Conservation (phyloP, 2,797 vertebrate species). For the Karalla daura region DNA sequence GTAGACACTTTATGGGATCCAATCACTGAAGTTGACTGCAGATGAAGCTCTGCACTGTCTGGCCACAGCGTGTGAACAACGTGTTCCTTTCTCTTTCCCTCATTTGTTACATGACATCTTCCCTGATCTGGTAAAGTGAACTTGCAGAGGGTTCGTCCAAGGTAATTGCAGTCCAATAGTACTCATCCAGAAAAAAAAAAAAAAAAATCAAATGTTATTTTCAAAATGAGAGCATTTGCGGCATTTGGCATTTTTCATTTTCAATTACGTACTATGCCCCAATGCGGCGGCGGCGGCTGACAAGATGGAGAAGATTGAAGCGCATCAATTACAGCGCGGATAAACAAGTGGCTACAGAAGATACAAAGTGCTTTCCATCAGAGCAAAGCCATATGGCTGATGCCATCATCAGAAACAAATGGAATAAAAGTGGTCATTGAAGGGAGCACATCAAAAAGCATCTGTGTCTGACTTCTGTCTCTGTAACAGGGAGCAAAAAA, state of each 20-base stretch:
- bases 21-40: constrained; percentile 53
- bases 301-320: constrained; percentile 59
- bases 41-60: constrained; percentile 50
- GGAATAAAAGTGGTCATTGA: constrained; percentile 38
- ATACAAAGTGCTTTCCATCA: constrained; percentile 52
- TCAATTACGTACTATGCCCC: neutral
- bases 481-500: neutral
- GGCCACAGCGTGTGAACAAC: neutral
- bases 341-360: constrained; percentile 62
- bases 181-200: no score
- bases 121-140: neutral
- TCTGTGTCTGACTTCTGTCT: constrained; percentile 23
- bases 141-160: constrained; percentile 5
- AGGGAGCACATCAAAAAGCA: constrained; percentile 31
- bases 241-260: constrained; percentile 10
- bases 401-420: constrained; percentile 46
- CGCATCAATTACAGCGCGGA: constrained; percentile 57
- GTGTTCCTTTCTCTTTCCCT: neutral
- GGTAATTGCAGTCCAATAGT: neutral
- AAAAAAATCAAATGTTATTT: neutral
- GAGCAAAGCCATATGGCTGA: constrained; percentile 64
- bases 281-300: constrained; percentile 19
- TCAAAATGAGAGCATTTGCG: neutral
- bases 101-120: neutral
- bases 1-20: constrained; percentile 43